These are phyloP conservation scores for Staurois parvus DNA, from an alignment of 2,797 vertebrate genomes.

Conservation along the genomic window DNA sequence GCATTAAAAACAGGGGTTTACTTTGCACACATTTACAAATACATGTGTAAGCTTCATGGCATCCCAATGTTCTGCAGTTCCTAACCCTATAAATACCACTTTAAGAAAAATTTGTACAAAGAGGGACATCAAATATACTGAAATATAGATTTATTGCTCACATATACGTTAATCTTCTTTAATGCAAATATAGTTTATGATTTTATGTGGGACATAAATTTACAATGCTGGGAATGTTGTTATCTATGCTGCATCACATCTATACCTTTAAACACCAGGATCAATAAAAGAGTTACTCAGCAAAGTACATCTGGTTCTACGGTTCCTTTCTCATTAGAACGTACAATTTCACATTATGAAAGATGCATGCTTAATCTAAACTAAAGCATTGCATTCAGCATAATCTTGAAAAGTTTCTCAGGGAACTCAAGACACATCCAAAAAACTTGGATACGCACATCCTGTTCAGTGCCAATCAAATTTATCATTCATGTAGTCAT, in stretches of 20 bases:
- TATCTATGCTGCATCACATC: not conserved
- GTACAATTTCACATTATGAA: not conserved
- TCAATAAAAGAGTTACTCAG: not conserved
- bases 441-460: not conserved
- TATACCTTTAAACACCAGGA: not conserved
- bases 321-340: not conserved
- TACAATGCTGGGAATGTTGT: not conserved
- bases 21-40: too few species aligned
- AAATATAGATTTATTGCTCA: too few species aligned
- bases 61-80: too few species aligned
- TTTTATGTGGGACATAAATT: not conserved
- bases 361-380: not conserved
- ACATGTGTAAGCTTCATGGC: too few species aligned
- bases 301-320: not conserved
- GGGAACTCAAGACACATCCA: not conserved
- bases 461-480: not conserved
- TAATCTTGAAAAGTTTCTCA: not conserved
- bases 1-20: too few species aligned
- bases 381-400: not conserved
- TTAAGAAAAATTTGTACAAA: too few species aligned
- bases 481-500: not conserved
- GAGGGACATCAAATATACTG: too few species aligned
- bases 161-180: too few species aligned
- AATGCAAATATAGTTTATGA: not conserved
- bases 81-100: too few species aligned